A percentile compares a stretch with the other conserved stretches of the same genome.
Evolutionary conservation across 2,888 invertebrate species (phyloP).

Genomic region (Trissolcus japonicus): DNA sequence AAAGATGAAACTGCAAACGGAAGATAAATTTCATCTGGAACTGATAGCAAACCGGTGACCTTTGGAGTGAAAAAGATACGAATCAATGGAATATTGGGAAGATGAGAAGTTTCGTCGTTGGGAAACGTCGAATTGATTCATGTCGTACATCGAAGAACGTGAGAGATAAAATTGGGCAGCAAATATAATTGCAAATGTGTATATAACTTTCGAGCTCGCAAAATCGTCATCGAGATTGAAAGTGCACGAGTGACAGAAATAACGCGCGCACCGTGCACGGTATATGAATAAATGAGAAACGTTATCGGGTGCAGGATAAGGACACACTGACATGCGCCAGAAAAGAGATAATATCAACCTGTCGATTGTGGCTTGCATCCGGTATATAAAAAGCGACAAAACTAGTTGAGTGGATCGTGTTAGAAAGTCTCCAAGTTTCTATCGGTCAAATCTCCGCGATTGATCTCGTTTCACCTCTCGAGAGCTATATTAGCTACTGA

Average conservation of each 20-base stretch:
- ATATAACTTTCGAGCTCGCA: no score
- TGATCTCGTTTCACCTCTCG: conserved; percentile 49
- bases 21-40: not conserved
- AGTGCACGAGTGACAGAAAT: conserved; percentile 5
- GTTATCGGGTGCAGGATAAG: conserved; percentile 15
- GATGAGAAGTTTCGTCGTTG: not conserved
- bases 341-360: conserved; percentile 51
- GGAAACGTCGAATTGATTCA: not conserved
- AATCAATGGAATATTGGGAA: conserved; percentile 7
- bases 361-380: conserved; percentile 47
- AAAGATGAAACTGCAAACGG: not conserved
- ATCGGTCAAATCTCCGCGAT: conserved; percentile 35
- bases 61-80: conserved; percentile 2
- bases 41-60: not conserved
- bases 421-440: conserved; percentile 52
- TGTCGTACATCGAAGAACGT: no score
- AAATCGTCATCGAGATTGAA: conserved; percentile 18
- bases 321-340: conserved; percentile 13
- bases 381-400: conserved; percentile 43
- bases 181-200: no score
- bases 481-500: conserved; percentile 1
- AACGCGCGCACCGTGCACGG: no score
- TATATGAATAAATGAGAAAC: not conserved
- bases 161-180: no score
- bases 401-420: conserved; percentile 50